Conservation (phyloP, 2,888 invertebrate species). For the Drosophila recens region DNA sequence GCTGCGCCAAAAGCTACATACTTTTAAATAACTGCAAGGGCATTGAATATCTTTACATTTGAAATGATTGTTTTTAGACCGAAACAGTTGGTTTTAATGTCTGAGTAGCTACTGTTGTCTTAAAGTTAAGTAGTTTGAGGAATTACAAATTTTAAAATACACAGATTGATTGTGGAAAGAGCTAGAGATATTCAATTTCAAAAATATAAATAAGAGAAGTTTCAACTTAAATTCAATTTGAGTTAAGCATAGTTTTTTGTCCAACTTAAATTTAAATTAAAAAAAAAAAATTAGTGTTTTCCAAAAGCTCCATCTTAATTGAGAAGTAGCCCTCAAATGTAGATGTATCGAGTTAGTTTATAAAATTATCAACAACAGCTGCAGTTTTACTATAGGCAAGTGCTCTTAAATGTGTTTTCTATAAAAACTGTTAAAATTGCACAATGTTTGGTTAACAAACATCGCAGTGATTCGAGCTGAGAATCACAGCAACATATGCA, state of each 20-base stretch:
- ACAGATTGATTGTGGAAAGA: not conserved
- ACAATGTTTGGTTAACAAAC: constrained; percentile 1
- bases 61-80: constrained; percentile 3
- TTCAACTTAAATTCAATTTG: not conserved
- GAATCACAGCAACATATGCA: not conserved
- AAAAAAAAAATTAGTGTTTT: too few species aligned
- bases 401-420: not conserved
- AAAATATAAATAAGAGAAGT: not conserved
- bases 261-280: too few species aligned
- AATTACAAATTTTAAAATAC: not conserved
- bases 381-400: not conserved
- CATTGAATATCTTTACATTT: constrained; percentile 5
- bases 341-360: too few species aligned
- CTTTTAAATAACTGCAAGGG: constrained; percentile 2
- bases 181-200: not conserved
- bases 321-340: too few species aligned
- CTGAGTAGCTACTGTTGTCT: not conserved
- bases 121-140: not conserved
- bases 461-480: not conserved
- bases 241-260: not conserved
- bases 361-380: too few species aligned
- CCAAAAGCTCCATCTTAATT: too few species aligned
- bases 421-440: constrained; percentile 1
- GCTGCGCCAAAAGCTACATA: constrained; percentile 2
- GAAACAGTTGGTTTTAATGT: not conserved